These are phyloP conservation scores for Riparia riparia DNA, from an alignment of 2,113 vertebrate species.

Conservation along the genomic window DNA sequence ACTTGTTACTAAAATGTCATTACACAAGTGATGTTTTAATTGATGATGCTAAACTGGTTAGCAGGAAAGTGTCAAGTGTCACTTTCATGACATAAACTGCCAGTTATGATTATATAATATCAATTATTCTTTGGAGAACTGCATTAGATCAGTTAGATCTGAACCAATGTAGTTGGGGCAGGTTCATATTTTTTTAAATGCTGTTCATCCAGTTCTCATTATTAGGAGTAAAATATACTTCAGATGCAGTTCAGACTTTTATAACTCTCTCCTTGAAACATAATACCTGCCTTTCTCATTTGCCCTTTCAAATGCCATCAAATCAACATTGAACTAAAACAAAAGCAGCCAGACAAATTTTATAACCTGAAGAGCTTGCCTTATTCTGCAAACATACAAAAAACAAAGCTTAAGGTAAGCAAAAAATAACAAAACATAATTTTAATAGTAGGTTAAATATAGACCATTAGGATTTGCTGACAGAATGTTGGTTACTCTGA, in stretches of 20 bases:
- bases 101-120: constrained; percentile 81
- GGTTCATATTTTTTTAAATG: constrained; percentile 73
- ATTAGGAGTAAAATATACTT: constrained; percentile 73
- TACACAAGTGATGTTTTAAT: constrained; percentile 76
- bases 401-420: neutral
- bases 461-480: constrained; percentile 9
- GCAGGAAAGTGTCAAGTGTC: constrained; percentile 76
- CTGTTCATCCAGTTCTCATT: constrained; percentile 76
- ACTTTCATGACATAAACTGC: constrained; percentile 78
- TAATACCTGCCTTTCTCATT: constrained; percentile 1
- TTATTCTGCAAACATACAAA: neutral
- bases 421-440: constrained; percentile 21
- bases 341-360: neutral
- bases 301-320: constrained; percentile 34
- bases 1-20: constrained; percentile 71
- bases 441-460: constrained; percentile 43
- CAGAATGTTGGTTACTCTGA: constrained; percentile 19
- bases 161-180: constrained; percentile 48
- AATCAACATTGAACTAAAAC: neutral
- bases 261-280: constrained; percentile 56
- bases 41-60: constrained; percentile 73
- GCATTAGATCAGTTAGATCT: constrained; percentile 69
- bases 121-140: constrained; percentile 78
- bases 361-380: neutral
- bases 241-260: constrained; percentile 62